phyloP scores from a whole-genome alignment of 2,888 invertebrate genomes.

The Pristionchus entomophagus region DNA sequence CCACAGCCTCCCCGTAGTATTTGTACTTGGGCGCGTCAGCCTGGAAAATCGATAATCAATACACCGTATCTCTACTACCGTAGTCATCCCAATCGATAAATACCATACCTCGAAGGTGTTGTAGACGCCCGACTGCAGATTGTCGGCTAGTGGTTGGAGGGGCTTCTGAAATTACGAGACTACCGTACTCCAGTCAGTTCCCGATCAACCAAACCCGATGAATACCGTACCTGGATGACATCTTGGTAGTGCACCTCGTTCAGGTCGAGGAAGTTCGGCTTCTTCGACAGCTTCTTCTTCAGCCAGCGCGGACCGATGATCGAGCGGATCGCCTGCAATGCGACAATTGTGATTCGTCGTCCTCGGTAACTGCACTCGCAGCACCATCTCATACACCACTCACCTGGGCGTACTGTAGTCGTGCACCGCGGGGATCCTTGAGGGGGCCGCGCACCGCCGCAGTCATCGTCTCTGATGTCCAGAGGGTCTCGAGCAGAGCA shows the following conservation, averaged over 20 bases:
- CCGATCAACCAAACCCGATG: background rate
- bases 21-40: conserved; percentile 42
- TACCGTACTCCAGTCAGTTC: background rate
- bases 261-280: conserved; percentile 49
- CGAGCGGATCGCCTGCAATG: conserved; percentile 34
- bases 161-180: conserved; percentile 79
- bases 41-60: background rate
- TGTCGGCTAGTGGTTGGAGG: conserved; percentile 93
- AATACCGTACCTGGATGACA: conserved; percentile 57
- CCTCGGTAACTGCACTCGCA: background rate
- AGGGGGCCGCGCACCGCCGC: conserved; percentile 51
- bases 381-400: background rate
- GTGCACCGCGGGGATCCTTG: background rate
- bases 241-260: conserved; percentile 57
- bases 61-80: background rate
- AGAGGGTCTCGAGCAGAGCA: conserved; percentile 54
- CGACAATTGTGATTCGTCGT: background rate
- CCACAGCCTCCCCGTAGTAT: conserved; percentile 61
- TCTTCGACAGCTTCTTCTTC: conserved; percentile 16
- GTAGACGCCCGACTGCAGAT: conserved; percentile 94
- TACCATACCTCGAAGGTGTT: conserved; percentile 89
- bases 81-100: background rate
- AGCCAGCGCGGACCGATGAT: conserved; percentile 47
- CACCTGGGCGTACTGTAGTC: conserved; percentile 52
- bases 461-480: conserved; percentile 56